These are phyloP conservation scores for Bombylius major DNA, from an alignment of 2,888 invertebrate species.

Conservation along the genomic window DNA sequence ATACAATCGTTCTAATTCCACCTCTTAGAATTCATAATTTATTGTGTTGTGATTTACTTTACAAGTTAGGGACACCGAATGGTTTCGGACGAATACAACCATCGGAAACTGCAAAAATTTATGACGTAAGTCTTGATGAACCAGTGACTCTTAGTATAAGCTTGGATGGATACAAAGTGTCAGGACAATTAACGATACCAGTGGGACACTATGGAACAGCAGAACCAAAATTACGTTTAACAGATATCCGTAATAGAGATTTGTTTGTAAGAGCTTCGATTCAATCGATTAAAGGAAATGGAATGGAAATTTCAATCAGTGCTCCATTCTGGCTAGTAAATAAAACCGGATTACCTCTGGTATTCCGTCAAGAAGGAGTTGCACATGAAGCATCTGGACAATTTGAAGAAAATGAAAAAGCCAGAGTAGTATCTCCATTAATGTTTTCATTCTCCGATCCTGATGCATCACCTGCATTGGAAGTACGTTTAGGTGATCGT, in stretches of 20 bases:
- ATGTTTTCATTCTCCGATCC: slow-evolving; percentile 88
- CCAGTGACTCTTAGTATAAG: slow-evolving; percentile 61
- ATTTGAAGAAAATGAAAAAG: slow-evolving; percentile 88
- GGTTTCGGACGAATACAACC: slow-evolving; percentile 37
- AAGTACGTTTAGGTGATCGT: slow-evolving; percentile 61
- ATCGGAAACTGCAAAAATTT: slow-evolving; percentile 39
- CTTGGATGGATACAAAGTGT: slow-evolving; percentile 71
- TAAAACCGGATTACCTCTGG: slow-evolving; percentile 87
- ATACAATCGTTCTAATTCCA: slow-evolving; percentile 72
- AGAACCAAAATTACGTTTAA: slow-evolving; percentile 56
- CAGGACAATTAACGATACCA: slow-evolving; percentile 47
- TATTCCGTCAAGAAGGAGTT: slow-evolving; percentile 83
- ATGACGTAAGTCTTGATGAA: slow-evolving; percentile 42
- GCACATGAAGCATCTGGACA: slow-evolving; percentile 72
- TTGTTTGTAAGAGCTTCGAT: slow-evolving; percentile 63
- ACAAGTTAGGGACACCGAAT: slow-evolving; percentile 38
- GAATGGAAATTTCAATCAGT: slow-evolving; percentile 55
- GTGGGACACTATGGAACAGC: slow-evolving; percentile 41
- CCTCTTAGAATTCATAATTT: slow-evolving; percentile 78
- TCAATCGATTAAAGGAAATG: slow-evolving; percentile 45
- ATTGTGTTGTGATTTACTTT: slow-evolving; percentile 68
- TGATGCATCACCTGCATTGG: slow-evolving; percentile 66
- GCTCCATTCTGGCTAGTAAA: slow-evolving; percentile 94
- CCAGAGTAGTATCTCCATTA: slow-evolving; percentile 81
- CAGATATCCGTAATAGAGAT: slow-evolving; percentile 59